Conservation (phyloP, 1,140 invertebrate genomes). For the Leptopilina clavipes region DNA sequence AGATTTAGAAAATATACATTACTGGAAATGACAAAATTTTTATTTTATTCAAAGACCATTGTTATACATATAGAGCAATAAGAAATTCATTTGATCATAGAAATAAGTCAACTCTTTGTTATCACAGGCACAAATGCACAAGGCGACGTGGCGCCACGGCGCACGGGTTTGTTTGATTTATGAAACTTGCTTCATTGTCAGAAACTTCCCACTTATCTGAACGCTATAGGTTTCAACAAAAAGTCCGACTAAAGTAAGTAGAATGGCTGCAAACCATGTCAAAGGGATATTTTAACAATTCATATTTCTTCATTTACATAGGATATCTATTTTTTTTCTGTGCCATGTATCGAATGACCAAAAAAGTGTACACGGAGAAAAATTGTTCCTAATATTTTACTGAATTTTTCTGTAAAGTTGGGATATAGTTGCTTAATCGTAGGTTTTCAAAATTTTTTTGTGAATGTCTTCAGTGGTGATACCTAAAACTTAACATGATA, state of each 20-base stretch:
- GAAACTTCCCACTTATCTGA: slow-evolving; percentile 19
- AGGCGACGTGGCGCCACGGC: slow-evolving; percentile 1
- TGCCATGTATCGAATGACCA: too few relatives aligned
- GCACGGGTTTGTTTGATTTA: slow-evolving; percentile 12
- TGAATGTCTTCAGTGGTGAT: too few relatives aligned
- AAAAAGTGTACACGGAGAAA: too few relatives aligned
- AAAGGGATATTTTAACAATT: slow-evolving; percentile 58
- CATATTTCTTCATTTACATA: slow-evolving; percentile 60
- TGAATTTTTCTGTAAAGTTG: too few relatives aligned
- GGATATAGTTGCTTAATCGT: too few relatives aligned
- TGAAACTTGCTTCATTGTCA: slow-evolving; percentile 12
- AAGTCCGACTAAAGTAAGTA: slow-evolving; percentile 29
- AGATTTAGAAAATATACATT: too few relatives aligned
- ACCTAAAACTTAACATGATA: too few relatives aligned
- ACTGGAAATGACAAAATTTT: too few relatives aligned
- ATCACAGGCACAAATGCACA: not conserved
- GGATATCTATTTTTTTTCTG: not conserved
- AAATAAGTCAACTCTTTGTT: slow-evolving; percentile 4
- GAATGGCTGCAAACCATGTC: slow-evolving; percentile 5
- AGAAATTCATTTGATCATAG: not conserved
- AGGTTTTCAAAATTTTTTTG: too few relatives aligned
- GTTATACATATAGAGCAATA: not conserved
- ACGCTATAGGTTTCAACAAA: slow-evolving; percentile 3
- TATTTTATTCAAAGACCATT: too few relatives aligned
- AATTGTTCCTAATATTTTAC: too few relatives aligned